Conservation (phyloP, 2,888 invertebrate genomes). For the Athalia circularis region DNA sequence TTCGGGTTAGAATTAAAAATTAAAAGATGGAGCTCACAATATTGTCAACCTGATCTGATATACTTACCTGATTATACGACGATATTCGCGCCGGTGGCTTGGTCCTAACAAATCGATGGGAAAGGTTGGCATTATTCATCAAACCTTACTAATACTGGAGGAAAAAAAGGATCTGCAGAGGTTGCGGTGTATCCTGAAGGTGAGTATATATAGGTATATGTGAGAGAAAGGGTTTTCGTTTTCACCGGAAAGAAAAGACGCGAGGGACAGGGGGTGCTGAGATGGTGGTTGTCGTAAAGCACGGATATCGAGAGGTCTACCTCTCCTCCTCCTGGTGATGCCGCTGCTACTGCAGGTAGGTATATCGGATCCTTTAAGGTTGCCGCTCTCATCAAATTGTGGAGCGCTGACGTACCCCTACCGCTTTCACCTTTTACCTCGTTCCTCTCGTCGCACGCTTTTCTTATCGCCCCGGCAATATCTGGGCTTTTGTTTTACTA, state of each 20-base stretch:
- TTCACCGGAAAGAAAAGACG: background rate
- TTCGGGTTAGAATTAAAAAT: no score
- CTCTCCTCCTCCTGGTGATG: background rate
- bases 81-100: no score
- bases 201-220: background rate
- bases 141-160: background rate
- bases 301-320: constrained; percentile 34
- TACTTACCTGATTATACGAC: no score
- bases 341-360: no score
- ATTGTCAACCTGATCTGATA: no score
- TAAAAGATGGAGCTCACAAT: no score
- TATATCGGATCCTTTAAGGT: constrained; percentile 23
- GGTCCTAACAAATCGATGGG: no score
- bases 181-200: background rate
- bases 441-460: background rate
- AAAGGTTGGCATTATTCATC: constrained; percentile 13
- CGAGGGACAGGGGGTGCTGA: background rate
- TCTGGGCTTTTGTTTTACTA: constrained; percentile 40
- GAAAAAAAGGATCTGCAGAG: background rate
- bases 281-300: constrained; percentile 18
- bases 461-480: constrained; percentile 37
- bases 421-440: no score
- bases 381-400: constrained; percentile 32
- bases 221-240: background rate
- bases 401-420: constrained; percentile 29